phyloP scores from a whole-genome alignment of 2,113 vertebrate species.

The Bucco capensis region DNA sequence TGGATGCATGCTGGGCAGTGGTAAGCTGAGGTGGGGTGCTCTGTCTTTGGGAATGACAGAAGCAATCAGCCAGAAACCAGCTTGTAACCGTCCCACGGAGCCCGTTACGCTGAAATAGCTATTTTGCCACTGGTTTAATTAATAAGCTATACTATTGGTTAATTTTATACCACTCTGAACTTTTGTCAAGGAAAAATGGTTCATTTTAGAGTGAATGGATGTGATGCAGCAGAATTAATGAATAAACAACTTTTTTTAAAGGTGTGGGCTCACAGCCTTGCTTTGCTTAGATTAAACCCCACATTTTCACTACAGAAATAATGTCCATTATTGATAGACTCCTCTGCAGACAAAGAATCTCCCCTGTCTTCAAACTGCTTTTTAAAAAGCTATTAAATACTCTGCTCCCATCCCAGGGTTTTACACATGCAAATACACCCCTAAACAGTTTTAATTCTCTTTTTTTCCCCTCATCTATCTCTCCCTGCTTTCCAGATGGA shows the following conservation, averaged over 20 bases:
- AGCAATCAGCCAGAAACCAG: background rate
- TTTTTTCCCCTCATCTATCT: conserved; percentile 72
- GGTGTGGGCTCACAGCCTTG: background rate
- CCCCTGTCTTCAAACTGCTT: conserved; percentile 43
- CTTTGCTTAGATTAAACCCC: background rate
- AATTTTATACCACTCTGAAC: conserved; percentile 18
- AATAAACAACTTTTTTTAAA: conserved; percentile 25
- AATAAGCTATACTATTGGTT: conserved; percentile 40
- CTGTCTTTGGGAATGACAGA: conserved; percentile 5
- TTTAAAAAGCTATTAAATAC: conserved; percentile 52
- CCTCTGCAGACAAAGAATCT: conserved; percentile 11
- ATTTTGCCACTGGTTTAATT: conserved; percentile 50
- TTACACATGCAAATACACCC: conserved; percentile 71
- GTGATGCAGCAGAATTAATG: background rate
- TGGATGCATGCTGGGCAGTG: conserved; percentile 36
- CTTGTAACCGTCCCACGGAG: background rate
- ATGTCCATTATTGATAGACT: background rate
- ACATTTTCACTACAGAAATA: background rate
- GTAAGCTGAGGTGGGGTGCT: conserved; percentile 44
- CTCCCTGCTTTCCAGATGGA: conserved; percentile 88
- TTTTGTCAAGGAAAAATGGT: conserved; percentile 33
- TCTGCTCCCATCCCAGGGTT: conserved; percentile 47
- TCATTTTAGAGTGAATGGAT: background rate
- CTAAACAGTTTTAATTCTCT: conserved; percentile 72
- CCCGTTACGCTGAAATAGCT: background rate